Conservation (phyloP, 2,797 vertebrate species). For the Myotis pilosus region DNA sequence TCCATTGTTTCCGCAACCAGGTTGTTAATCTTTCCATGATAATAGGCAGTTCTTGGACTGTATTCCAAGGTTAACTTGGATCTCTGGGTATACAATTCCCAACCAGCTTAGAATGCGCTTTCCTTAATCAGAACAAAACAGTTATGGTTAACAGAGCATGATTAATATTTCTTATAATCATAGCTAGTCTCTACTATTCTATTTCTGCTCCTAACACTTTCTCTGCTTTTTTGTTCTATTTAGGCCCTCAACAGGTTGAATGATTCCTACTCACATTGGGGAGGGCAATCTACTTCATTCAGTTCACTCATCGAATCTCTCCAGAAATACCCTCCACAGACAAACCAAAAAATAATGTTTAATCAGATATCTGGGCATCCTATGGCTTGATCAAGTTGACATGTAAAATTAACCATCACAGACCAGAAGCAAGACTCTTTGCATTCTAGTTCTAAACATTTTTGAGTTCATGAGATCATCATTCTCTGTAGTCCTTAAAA, state of each 20-base stretch:
- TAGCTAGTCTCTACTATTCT: no score
- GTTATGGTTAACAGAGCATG: no score
- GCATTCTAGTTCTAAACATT: neutral
- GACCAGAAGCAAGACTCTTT: neutral
- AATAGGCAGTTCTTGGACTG: no score
- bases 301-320: neutral
- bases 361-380: neutral
- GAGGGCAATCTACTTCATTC: neutral
- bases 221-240: neutral
- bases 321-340: neutral
- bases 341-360: neutral
- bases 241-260: neutral
- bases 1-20: no score
- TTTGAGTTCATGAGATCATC: neutral
- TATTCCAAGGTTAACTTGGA: no score
- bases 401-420: neutral
- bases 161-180: no score
- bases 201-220: neutral
- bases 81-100: no score
- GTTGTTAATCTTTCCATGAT: no score
- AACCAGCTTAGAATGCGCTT: no score
- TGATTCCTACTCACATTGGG: neutral
- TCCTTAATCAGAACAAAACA: no score
- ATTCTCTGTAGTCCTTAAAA: neutral
- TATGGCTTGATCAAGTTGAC: neutral